phyloP scores from a whole-genome alignment of 2,113 vertebrate species.

The Formicarius rufipectus region DNA sequence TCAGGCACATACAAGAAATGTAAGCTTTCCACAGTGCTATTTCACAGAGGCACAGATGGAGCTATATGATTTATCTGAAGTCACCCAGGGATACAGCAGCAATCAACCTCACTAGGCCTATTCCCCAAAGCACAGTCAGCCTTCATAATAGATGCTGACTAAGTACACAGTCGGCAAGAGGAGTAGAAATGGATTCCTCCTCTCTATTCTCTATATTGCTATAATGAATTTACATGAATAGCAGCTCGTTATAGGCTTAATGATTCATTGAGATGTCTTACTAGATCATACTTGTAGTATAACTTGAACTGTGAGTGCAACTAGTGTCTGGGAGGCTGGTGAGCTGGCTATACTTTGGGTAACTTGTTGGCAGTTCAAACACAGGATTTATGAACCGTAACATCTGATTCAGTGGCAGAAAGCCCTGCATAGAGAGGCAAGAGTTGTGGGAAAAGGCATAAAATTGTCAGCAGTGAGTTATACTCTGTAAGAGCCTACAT shows the following conservation, averaged over 20 bases:
- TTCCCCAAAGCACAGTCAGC: slow-evolving; percentile 17
- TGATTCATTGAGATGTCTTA: background rate
- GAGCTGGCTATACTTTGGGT: background rate
- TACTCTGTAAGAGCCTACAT: background rate
- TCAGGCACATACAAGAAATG: slow-evolving; percentile 13
- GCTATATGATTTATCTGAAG: slow-evolving; percentile 37
- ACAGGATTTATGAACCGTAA: background rate
- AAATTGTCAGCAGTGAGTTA: background rate
- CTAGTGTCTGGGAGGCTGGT: background rate
- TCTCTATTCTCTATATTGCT: background rate
- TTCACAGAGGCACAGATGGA: slow-evolving; percentile 28
- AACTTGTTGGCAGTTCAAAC: background rate
- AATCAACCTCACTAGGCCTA: slow-evolving; percentile 6
- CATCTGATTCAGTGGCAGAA: background rate
- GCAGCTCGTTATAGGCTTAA: background rate
- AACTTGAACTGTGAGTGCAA: rapidly evolving
- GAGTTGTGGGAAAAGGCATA: background rate
- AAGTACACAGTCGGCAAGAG: background rate
- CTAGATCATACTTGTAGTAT: background rate
- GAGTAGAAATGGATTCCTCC: background rate
- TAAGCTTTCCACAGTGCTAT: background rate
- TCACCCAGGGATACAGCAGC: slow-evolving; percentile 11
- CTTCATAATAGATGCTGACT: slow-evolving; percentile 34
- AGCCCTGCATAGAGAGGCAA: background rate
- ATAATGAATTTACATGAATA: slow-evolving; percentile 7